Base-by-base conservation (phyloP, 2,113 vertebrate species). In the Pao palembangensis region DNA sequence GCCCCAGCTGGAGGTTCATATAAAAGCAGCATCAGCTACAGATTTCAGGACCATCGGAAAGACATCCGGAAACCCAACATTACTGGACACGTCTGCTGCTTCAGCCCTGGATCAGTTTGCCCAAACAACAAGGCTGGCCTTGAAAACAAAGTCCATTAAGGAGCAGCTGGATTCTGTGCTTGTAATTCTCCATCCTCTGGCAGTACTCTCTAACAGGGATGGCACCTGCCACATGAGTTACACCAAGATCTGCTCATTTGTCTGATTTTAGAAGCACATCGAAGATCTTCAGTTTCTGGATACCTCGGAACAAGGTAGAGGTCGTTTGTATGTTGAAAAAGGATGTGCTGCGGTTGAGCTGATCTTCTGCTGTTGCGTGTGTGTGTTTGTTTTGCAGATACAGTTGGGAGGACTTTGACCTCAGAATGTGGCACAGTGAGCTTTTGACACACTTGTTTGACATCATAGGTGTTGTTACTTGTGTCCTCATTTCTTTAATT, bases 151-250 rank as follows among this genome's bases (percentile, higher is more conserved):
- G 73, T 89, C 89, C 70, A 92, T 98, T 31, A 94, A 93, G 75
- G 92, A 96, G 70, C 95, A 91, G 51, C 90, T 99, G 8, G 91
- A 98, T 79, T 95, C 95, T 23, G 94, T 98, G 70, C 80, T 85
- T 68, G 96, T 98, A 91, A 88, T 87, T 64, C 34, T 6, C 84
- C 13, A 3, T 31, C 12, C 1, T 67, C 13, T 34, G 34, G 34
- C 34, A 11, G 34, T 12, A 8, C 34, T 38, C 8, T 38, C n/a
- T 38, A 8, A 5, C 25, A 28, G 25, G 25, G n/a, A n/a, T n/a
- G n/a, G n/a, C n/a, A n/a, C n/a, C 44, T 17, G 14, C 15, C n/a
- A 8, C 62, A 14, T 38, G 11, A 38, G 8, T 38, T 38, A 11
- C 34, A 12, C 34, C 3, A 2, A 11, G 8, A 38, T 38, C 11